These are phyloP conservation scores for Antennarius striatus DNA, from an alignment of 2,113 vertebrate genomes.

Conservation along the genomic window DNA sequence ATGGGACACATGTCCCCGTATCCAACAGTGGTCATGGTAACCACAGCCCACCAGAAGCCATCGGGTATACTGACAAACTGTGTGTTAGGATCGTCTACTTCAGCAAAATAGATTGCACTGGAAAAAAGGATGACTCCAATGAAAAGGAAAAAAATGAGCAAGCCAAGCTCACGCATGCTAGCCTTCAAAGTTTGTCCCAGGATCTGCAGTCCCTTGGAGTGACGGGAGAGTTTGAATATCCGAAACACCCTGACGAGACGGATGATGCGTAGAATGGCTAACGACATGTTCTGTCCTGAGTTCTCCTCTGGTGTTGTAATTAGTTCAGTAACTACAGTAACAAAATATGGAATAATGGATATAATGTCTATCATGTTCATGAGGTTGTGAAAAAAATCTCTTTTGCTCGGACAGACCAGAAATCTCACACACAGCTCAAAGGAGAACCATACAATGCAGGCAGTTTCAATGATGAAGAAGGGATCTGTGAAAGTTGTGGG, in stretches of 20 bases:
- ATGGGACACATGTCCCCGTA: slow-evolving; percentile 98
- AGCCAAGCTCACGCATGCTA: slow-evolving; percentile 88
- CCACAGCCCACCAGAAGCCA: slow-evolving; percentile 99
- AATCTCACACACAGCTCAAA: slow-evolving; percentile 91
- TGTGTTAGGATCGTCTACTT: slow-evolving; percentile 92
- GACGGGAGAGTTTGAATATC: slow-evolving; percentile 95
- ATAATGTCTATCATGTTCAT: slow-evolving; percentile 98
- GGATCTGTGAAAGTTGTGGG: slow-evolving; percentile 88
- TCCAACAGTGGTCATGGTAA: slow-evolving; percentile 98
- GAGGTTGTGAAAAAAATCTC: slow-evolving; percentile 91
- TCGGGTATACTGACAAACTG: slow-evolving; percentile 97
- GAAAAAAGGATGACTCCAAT: slow-evolving; percentile 98
- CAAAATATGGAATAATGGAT: slow-evolving; percentile 96
- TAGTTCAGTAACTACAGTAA: slow-evolving; percentile 89
- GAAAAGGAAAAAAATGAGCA: slow-evolving; percentile 98
- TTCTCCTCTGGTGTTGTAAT: slow-evolving; percentile 83
- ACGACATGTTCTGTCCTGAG: slow-evolving; percentile 92
- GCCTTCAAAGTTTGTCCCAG: slow-evolving; percentile 92
- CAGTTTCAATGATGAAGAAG: slow-evolving; percentile 93
- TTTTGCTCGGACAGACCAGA: slow-evolving; percentile 91
- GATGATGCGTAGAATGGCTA: slow-evolving; percentile 94
- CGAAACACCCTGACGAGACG: slow-evolving; percentile 95
- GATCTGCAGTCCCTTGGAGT: slow-evolving; percentile 92
- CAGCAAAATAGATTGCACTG: slow-evolving; percentile 95
- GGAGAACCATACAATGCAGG: slow-evolving; percentile 95